Percentiles rank a stretch among this genome's conserved stretches.
Evolutionary conservation across 2,113 vertebrate species (phyloP).

Genomic region (Paraplagusia blochii): DNA sequence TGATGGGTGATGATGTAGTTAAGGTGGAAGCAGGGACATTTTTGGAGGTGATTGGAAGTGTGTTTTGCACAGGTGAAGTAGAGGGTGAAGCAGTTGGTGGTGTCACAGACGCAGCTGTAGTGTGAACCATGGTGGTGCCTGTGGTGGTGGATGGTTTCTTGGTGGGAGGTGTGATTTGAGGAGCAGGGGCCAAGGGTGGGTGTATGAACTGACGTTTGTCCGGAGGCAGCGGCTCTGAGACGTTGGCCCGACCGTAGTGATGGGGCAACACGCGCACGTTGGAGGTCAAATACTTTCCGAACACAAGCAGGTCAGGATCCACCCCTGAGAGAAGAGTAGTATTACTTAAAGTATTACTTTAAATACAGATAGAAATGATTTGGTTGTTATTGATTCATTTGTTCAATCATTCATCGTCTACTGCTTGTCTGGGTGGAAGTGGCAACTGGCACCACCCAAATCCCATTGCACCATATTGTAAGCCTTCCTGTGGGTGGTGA

Average conservation of each 20-base stretch:
- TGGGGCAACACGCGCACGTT: constrained; percentile 70
- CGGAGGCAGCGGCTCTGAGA: constrained; percentile 66
- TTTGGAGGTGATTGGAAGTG: background rate
- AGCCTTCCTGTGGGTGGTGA: no score
- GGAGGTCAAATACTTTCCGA: constrained; percentile 78
- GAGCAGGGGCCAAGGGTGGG: constrained; percentile 45
- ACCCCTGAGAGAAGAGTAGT: constrained; percentile 69
- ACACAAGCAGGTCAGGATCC: constrained; percentile 92
- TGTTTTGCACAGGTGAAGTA: constrained; percentile 2
- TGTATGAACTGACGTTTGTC: constrained; percentile 75
- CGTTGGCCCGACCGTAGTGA: constrained; percentile 67
- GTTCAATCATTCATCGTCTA: no score
- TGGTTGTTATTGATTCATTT: no score
- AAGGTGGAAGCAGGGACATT: constrained; percentile 10
- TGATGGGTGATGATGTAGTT: constrained; percentile 3
- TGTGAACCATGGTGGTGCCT: background rate
- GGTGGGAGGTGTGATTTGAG: constrained; percentile 39
- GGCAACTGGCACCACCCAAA: no score
- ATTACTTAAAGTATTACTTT: no score
- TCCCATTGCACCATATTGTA: no score
- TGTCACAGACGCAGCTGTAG: background rate
- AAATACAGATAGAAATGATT: no score
- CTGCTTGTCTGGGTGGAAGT: no score
- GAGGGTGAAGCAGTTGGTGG: background rate
- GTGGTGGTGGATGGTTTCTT: constrained; percentile 11